Percentiles rank a stretch among this genome's conserved stretches.
These are phyloP conservation scores for Sander vitreus DNA, from an alignment of 2,113 vertebrate species.

Conservation along the genomic window DNA sequence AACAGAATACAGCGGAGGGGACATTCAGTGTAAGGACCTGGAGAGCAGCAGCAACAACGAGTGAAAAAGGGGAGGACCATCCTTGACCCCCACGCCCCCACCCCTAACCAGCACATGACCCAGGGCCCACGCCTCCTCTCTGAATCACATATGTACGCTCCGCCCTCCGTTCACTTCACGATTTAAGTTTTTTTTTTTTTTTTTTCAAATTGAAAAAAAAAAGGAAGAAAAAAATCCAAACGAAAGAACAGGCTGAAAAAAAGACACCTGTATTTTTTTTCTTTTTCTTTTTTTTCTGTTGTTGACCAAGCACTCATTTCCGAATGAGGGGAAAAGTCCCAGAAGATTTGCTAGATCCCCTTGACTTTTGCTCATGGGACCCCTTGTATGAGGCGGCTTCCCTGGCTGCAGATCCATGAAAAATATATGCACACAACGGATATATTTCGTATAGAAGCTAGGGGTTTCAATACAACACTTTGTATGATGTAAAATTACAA, in stretches of 20 bases:
- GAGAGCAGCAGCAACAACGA: conserved; percentile 95
- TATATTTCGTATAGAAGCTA: conserved; percentile 83
- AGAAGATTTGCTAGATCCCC: conserved; percentile 67
- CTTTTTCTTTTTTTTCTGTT: conserved; percentile 52
- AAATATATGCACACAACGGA: conserved; percentile 82
- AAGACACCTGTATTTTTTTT: conserved; percentile 77
- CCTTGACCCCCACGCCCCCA: conserved; percentile 30
- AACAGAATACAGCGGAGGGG: conserved; percentile 92
- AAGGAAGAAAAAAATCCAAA: conserved; percentile 50
- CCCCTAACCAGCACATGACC: conserved; percentile 74
- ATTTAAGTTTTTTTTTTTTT: conserved; percentile 59
- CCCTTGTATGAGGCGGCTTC: conserved; percentile 61
- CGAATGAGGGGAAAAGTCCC: conserved; percentile 67
- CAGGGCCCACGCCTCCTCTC: conserved; percentile 85
- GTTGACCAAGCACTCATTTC: conserved; percentile 81
- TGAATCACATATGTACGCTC: conserved; percentile 80
- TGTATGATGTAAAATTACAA: conserved; percentile 72
- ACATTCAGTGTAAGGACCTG: conserved; percentile 96
- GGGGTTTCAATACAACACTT: conserved; percentile 75
- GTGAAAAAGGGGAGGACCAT: conserved; percentile 83
- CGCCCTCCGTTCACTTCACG: conserved; percentile 79
- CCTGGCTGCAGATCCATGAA: conserved; percentile 72
- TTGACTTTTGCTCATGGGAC: conserved; percentile 59
- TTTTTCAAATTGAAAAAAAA: conserved; percentile 52
- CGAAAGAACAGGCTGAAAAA: conserved; percentile 73